phyloP scores from a whole-genome alignment of 2,888 invertebrate genomes.

The Erannis defoliaria region DNA sequence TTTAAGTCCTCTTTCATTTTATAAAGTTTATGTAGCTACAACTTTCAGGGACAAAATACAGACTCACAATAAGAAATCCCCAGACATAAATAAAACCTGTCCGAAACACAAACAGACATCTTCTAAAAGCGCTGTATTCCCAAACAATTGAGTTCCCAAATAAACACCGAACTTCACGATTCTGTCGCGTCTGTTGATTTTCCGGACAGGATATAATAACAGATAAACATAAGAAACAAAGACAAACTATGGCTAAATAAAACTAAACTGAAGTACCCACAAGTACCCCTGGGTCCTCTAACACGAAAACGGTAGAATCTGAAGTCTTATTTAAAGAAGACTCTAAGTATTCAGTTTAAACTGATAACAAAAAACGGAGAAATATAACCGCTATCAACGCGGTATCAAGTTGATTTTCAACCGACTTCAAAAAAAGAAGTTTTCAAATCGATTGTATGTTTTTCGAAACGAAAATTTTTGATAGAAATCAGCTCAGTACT shows the following conservation, averaged over 20 bases:
- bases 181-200: slow-evolving; percentile 20
- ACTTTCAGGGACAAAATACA: slow-evolving; percentile 5
- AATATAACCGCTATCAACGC: not conserved
- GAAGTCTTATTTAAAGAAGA: too few species aligned
- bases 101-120: slow-evolving; percentile 16
- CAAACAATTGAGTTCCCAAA: slow-evolving; percentile 19
- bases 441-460: too few species aligned
- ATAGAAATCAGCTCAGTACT: too few species aligned
- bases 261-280: slow-evolving; percentile 21
- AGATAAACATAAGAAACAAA: slow-evolving; percentile 28
- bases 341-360: too few species aligned
- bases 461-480: too few species aligned
- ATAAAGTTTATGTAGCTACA: not conserved
- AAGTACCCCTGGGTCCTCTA: slow-evolving; percentile 15
- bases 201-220: slow-evolving; percentile 24
- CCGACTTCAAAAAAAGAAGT: too few species aligned
- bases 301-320: slow-evolving; percentile 14
- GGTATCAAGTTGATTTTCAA: too few species aligned
- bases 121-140: slow-evolving; percentile 1
- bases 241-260: slow-evolving; percentile 18
- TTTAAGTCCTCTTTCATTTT: not conserved
- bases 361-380: not conserved
- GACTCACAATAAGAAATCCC: slow-evolving; percentile 16
- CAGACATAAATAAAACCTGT: slow-evolving; percentile 15
- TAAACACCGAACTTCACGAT: slow-evolving; percentile 19